A percentile compares a stretch with the other conserved stretches of the same genome.
These are phyloP conservation scores for Sander vitreus DNA, from an alignment of 2,113 vertebrate species.

Conservation along the genomic window DNA sequence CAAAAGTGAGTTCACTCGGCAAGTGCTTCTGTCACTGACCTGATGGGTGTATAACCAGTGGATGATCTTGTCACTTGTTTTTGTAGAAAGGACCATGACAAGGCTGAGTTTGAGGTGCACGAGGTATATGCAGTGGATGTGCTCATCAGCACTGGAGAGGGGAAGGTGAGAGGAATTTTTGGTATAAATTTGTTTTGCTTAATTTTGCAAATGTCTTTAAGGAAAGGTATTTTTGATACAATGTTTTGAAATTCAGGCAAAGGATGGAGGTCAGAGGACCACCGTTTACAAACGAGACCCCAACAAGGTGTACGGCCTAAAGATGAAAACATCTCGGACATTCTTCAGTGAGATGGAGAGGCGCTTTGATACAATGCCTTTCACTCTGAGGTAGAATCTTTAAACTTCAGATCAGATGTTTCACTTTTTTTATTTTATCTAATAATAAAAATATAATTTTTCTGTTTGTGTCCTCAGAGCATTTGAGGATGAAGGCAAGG, in stretches of 20 bases:
- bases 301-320: slow-evolving; percentile 96
- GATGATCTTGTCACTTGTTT: slow-evolving; percentile 3
- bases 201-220: neutral
- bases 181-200: neutral
- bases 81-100: slow-evolving; percentile 97
- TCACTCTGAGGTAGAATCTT: slow-evolving; percentile 90
- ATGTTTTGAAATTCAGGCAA: slow-evolving; percentile 83
- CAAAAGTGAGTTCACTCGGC: slow-evolving; percentile 87
- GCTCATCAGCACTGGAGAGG: slow-evolving; percentile 96
- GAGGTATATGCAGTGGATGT: slow-evolving; percentile 98
- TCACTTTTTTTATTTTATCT: neutral
- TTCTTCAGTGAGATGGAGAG: slow-evolving; percentile 98
- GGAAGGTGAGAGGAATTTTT: slow-evolving; percentile 88
- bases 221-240: neutral
- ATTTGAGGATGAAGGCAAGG: slow-evolving; percentile 96
- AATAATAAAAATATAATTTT: neutral
- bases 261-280: slow-evolving; percentile 95
- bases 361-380: slow-evolving; percentile 97
- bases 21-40: too few relatives aligned
- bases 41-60: neutral
- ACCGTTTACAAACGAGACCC: slow-evolving; percentile 98
- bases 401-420: neutral
- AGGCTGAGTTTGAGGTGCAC: slow-evolving; percentile 97
- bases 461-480: slow-evolving; percentile 82
- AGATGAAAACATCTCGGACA: slow-evolving; percentile 98